Base-by-base conservation (phyloP, 1,140 invertebrate species). In the Agrypnia vestita region DNA sequence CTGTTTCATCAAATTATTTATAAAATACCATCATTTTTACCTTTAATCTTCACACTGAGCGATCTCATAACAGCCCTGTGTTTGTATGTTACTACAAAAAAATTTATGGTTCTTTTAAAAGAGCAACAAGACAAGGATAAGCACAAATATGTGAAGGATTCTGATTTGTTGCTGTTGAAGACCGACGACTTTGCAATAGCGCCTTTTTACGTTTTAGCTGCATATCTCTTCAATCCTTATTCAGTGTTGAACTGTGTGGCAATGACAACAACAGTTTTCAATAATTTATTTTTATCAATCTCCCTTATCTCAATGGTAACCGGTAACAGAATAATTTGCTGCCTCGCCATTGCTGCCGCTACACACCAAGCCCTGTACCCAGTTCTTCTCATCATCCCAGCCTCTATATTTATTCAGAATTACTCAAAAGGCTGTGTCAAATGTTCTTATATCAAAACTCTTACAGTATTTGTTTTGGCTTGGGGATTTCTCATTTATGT, bases 151-250 rank as follows among this genome's bases (percentile, higher is more conserved):
- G 89, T 92, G 10, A 88, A 91, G 80, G 92, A 94, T 83, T 90
- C 91, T 0, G 87, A 88, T 71, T 86, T 90, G 55, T 87, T 94
- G 83, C 86, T 94, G 55, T 86, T 95, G 15, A 90, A 86, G 78
- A 86, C 88, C 12, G 83, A 86, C 1, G 91, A 94, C 82, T 86
- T 92, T 44, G 84, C 87, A 51, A 88, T 89, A 79, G 89, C 91
- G 51, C 90, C 93, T 6, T 86, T 93, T 51, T 94, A 94, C 85
- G 94, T 96, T 0, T 86, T 93, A 80, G 92, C 94, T 75, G 94
- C 95, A 0, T 98, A 98, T 90, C 90, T 98, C 10, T 96, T 98
- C 80, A 99, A 98, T 90, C 98, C 98, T 0, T 97, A 97, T 85
- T 94, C 94, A 46, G 92, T 99, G 59, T 89, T 97, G 13, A 96